Base-by-base conservation (phyloP, 2,888 invertebrate genomes). In the Drosophila koepferae region DNA sequence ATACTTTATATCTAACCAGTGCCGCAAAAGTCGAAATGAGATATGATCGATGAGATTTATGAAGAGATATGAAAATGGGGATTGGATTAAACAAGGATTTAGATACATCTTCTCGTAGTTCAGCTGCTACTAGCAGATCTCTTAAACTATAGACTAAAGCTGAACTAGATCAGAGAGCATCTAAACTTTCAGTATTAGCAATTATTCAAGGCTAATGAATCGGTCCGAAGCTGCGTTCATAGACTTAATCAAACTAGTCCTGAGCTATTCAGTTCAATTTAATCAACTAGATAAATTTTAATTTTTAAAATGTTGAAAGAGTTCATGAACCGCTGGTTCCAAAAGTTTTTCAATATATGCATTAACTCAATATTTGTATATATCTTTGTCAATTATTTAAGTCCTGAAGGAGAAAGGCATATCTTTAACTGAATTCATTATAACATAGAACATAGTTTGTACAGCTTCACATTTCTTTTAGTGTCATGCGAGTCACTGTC, bases 401-500 rank as follows among this genome's bases (percentile, higher is more conserved):
- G 0, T 28, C 28, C 28, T 28, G 6, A 28, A 28, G 6, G 28
- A 28, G 28, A 6, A 28, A 23, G 3, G 23, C 23, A 3, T 23
- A 3, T 14, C 38, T 38, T 38, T 40, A 12, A 20, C 46, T 23
- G 7, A 46, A 14, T 46, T 20, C 23, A 46, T 9, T 43, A 18
- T n/a, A n/a, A n/a, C n/a, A n/a, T n/a, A n/a, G 16, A 36, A 16
- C 43, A 31, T 16, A n/a, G n/a, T 31, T 12, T 31, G 14, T 18
- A 18, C 14, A 31, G 0, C 9, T n/a, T 34, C 14, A 56, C 14
- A 18, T 34, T 34, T 43, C 31, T 18, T 43, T 10, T 14, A 40
- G 14, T 28, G 31, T 9, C 28, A 56, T 9, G 59, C 36, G 23
- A 77, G 46, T 77, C 71, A 80, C 54, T 77, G 80, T 18, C 77